Conservation (phyloP, 2,797 vertebrate species). For the Agapornis canus region DNA sequence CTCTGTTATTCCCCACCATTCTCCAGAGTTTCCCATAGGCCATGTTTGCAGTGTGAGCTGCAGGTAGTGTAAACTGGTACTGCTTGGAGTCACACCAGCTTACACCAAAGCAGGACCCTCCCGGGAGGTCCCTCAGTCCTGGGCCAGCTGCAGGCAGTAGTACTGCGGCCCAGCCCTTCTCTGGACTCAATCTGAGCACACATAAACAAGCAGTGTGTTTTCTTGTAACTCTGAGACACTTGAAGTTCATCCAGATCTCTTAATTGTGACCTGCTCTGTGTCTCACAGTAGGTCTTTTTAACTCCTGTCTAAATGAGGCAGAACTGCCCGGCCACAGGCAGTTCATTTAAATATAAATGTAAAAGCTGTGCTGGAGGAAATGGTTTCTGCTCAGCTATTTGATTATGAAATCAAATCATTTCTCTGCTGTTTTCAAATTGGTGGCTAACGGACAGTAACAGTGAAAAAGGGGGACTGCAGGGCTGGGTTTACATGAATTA, state of each 20-base stretch:
- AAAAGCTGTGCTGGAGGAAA: constrained; percentile 40
- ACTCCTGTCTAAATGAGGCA: constrained; percentile 57
- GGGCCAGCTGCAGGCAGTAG: neutral
- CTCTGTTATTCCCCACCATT: neutral
- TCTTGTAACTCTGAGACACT: neutral
- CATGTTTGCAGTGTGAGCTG: neutral
- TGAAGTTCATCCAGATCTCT: constrained; percentile 11
- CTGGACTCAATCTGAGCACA: neutral
- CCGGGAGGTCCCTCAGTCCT: neutral
- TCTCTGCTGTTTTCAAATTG: constrained; percentile 38
- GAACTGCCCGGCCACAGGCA: constrained; percentile 43
- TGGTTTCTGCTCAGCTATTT: constrained; percentile 53
- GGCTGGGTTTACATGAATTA: constrained; percentile 36
- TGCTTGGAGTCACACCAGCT: neutral
- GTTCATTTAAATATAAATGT: constrained; percentile 65
- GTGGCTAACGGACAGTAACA: neutral
- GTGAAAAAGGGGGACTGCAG: neutral
- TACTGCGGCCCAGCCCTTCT: neutral
- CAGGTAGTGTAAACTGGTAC: neutral
- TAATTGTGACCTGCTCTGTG: neutral
- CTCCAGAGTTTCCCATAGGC: neutral
- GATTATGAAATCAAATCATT: constrained; percentile 58
- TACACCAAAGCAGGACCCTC: neutral
- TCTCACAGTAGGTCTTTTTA: constrained; percentile 35
- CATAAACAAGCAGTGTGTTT: neutral